Conservation (phyloP, 2,113 vertebrate species). For the Psilopsiagon aymara region DNA sequence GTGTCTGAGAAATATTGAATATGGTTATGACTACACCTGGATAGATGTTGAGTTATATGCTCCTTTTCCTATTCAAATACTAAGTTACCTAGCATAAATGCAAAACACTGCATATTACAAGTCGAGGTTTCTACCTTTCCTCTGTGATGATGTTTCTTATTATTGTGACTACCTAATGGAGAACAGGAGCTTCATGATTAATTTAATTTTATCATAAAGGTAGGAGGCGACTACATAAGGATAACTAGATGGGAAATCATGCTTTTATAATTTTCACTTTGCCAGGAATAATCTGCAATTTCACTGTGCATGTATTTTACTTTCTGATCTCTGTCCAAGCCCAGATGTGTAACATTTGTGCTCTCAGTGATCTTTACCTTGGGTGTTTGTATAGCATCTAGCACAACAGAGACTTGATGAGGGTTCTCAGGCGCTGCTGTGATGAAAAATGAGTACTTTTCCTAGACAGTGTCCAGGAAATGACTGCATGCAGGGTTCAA, state of each 20-base stretch:
- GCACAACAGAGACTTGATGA: not conserved
- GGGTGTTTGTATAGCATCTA: not conserved
- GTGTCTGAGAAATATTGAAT: not conserved
- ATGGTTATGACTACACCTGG: not conserved
- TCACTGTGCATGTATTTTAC: not conserved
- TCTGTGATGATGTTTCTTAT: not conserved
- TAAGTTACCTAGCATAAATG: not conserved
- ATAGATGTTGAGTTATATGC: not conserved
- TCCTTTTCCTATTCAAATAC: not conserved
- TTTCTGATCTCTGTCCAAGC: not conserved
- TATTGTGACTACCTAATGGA: not conserved
- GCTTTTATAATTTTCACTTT: not conserved
- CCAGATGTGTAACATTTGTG: not conserved
- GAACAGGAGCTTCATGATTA: not conserved
- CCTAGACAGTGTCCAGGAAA: not conserved
- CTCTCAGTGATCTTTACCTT: not conserved
- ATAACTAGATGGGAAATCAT: not conserved
- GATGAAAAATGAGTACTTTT: not conserved
- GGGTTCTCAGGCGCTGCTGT: not conserved
- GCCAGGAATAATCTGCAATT: not conserved
- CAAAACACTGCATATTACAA: not conserved
- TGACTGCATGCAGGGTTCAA: not conserved
- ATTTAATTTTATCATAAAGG: not conserved
- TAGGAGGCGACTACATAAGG: not conserved
- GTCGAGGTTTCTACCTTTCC: not conserved